Percentiles rank a stretch among this genome's conserved stretches.
phyloP scores from a whole-genome alignment of 2,888 invertebrate genomes.

The Pandemis corylana region DNA sequence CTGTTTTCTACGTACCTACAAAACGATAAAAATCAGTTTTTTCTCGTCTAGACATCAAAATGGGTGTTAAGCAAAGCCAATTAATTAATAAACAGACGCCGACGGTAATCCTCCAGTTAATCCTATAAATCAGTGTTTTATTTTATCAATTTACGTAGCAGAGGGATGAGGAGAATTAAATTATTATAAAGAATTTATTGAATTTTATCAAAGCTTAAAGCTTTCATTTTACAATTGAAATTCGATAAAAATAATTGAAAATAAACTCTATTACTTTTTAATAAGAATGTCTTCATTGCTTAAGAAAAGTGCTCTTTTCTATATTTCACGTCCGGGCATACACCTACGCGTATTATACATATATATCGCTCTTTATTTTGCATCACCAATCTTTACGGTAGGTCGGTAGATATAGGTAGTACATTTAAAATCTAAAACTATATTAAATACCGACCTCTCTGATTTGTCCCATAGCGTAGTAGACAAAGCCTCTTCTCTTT shows the following conservation, averaged over 20 bases:
- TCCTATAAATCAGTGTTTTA: background rate
- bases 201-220: too few species aligned
- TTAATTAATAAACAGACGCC: background rate
- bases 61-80: background rate
- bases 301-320: too few species aligned
- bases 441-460: slow-evolving; percentile 86
- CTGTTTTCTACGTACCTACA: background rate
- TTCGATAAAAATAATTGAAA: too few species aligned
- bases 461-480: slow-evolving; percentile 99
- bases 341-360: too few species aligned
- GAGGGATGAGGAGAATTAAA: background rate
- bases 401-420: too few species aligned
- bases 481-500: slow-evolving; percentile 96
- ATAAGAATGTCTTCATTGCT: too few species aligned
- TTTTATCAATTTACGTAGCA: background rate
- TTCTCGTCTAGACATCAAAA: background rate
- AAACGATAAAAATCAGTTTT: background rate
- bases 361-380: too few species aligned
- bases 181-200: too few species aligned
- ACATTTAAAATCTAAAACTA: background rate
- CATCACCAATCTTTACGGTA: too few species aligned
- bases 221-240: too few species aligned
- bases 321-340: too few species aligned
- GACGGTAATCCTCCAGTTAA: background rate
- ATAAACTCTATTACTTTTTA: too few species aligned